Evolutionary conservation across 2,888 invertebrate species (phyloP).

Genomic region (Octodonta nipae): DNA sequence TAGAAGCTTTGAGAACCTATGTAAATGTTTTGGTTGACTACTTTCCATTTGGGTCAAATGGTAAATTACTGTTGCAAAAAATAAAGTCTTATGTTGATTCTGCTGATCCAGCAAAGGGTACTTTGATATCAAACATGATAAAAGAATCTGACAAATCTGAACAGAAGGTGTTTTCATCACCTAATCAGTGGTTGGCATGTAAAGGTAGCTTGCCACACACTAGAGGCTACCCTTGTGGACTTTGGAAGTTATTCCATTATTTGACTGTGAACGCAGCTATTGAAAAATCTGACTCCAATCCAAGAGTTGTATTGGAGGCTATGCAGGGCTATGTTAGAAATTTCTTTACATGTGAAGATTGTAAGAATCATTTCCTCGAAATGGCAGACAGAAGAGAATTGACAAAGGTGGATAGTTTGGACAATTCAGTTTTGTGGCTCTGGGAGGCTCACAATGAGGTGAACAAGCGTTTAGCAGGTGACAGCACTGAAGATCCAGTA

Average conservation of each 20-base stretch:
- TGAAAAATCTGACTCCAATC: slow-evolving; percentile 36
- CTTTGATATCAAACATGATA: slow-evolving; percentile 45
- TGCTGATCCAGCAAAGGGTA: slow-evolving; percentile 43
- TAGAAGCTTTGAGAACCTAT: slow-evolving; percentile 62
- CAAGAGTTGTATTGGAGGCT: slow-evolving; percentile 52
- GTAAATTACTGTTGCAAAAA: slow-evolving; percentile 50
- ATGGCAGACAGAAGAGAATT: slow-evolving; percentile 66
- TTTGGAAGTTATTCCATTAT: slow-evolving; percentile 91
- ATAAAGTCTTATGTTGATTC: slow-evolving; percentile 42
- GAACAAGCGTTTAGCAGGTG: slow-evolving; percentile 74
- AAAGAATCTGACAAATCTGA: slow-evolving; percentile 38
- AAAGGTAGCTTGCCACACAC: slow-evolving; percentile 59
- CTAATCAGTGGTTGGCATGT: slow-evolving; percentile 64
- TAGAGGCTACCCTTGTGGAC: slow-evolving; percentile 84
- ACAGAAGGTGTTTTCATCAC: slow-evolving; percentile 43
- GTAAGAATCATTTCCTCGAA: slow-evolving; percentile 74
- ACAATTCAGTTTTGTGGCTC: slow-evolving; percentile 77
- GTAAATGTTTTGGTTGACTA: slow-evolving; percentile 57
- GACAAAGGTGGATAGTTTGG: slow-evolving; percentile 52
- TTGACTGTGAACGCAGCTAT: slow-evolving; percentile 66
- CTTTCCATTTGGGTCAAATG: slow-evolving; percentile 64
- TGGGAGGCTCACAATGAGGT: slow-evolving; percentile 92
- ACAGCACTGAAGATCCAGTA: slow-evolving; percentile 77
- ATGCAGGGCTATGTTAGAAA: slow-evolving; percentile 79
- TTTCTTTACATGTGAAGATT: slow-evolving; percentile 89